Evolutionary conservation across 2,888 invertebrate genomes (phyloP), one percentile per base, ranked within the genome.

Genomic region (Leucophenga maculata): DNA sequence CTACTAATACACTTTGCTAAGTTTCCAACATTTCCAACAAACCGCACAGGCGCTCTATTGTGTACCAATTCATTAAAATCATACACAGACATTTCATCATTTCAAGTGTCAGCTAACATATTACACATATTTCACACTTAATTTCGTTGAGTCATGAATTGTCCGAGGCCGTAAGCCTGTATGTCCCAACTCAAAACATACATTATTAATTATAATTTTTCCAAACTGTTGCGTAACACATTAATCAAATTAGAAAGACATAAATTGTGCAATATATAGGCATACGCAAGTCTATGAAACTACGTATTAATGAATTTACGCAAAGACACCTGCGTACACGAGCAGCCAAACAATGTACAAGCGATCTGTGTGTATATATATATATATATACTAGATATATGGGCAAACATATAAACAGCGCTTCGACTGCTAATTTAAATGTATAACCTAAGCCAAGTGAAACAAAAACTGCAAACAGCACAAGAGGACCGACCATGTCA

Each of bases 221-320:
- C 62, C 62, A 64, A 64, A 64, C 48, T 64, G 62, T 64, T 64
- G 62, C 46, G 22, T 26, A 20, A 22, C 62, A 46, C 48, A 64
- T 48, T 20, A 64, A 64, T 64, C 14, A 64, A 64, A 48, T 64
- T 64, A 64, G 6, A 48, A 3, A 13, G 31, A 3, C 18, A 18
- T 50, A 50, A 50, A 50, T 13, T 16, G n/a, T 16, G n/a, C 16
- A 8, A 2, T n/a, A 18, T 16, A 50, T 11, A 50, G 46, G 3
- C 46, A 46, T 14, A 18, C 16, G 3, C n/a, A 50, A 50, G 32
- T 59, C 18, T 4, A 22, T 14, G 26, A 48, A 46, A 20, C 20
- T 64, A 64, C 22, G 46, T n/a, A 64, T 64, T 64, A 64, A 20
- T 1, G 44, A 18, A 44, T 16, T 14, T n/a, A 60, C 16, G 18